Evolutionary conservation across 2,113 vertebrate species (phyloP).

Genomic region (Picathartes gymnocephalus): DNA sequence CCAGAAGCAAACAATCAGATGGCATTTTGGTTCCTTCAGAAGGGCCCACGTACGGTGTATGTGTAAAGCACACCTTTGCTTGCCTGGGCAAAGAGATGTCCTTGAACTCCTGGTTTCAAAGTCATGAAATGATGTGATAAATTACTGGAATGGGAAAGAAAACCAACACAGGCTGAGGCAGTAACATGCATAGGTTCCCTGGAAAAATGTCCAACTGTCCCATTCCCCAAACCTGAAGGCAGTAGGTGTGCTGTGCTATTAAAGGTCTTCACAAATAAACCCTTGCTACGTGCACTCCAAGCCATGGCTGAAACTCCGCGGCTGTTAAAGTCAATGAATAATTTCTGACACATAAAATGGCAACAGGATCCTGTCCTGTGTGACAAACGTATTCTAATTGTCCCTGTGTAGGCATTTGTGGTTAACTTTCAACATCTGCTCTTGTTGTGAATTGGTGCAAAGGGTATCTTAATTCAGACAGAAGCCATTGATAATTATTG

Average conservation of each 20-base stretch:
- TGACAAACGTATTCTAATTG: fast-evolving
- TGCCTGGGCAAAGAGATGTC: background rate
- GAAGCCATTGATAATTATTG: background rate
- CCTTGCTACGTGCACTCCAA: background rate
- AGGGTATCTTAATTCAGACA: background rate
- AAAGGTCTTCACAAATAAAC: background rate
- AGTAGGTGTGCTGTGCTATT: background rate
- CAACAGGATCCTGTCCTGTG: background rate
- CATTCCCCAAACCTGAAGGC: background rate
- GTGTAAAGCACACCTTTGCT: background rate
- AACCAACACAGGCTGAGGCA: background rate
- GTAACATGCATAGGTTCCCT: background rate
- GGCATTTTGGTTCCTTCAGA: background rate
- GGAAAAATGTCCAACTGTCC: background rate
- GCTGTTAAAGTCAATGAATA: background rate
- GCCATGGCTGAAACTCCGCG: background rate
- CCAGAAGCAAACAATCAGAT: background rate
- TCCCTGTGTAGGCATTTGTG: background rate
- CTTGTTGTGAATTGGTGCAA: background rate
- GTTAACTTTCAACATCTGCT: background rate
- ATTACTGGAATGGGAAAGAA: background rate
- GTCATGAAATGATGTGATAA: background rate
- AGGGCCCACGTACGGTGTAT: background rate
- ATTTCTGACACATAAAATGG: background rate
- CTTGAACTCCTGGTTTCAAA: background rate